Percentiles rank a stretch among this genome's conserved stretches.
phyloP scores from a whole-genome alignment of 2,113 vertebrate genomes.

The Plectropomus leopardus region DNA sequence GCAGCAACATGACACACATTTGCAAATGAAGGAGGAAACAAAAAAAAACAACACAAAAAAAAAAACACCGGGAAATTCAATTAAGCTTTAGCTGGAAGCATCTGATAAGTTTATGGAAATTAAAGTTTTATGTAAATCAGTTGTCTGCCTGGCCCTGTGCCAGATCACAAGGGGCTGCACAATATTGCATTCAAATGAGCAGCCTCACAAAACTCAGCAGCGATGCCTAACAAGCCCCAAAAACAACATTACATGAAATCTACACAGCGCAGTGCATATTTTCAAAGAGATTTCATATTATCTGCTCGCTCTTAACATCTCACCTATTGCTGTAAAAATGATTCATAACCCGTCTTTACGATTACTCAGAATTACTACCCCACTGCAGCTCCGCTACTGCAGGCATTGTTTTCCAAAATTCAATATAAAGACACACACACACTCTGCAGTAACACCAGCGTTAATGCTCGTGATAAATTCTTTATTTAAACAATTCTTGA shows the following conservation, averaged over 20 bases:
- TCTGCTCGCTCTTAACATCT: conserved; percentile 19
- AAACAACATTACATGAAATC: conserved; percentile 45
- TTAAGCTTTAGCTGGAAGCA: conserved; percentile 74
- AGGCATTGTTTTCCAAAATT: not conserved
- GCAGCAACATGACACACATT: conserved; percentile 41
- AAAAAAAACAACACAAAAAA: too few species aligned
- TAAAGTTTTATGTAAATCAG: conserved; percentile 81
- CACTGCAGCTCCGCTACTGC: not conserved
- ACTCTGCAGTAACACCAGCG: conserved; percentile 7
- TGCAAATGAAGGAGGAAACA: conserved; percentile 11
- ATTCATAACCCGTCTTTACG: conserved; percentile 11
- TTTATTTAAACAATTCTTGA: conserved; percentile 55
- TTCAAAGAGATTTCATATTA: not conserved
- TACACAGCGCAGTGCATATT: conserved; percentile 24
- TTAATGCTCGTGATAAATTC: conserved; percentile 20
- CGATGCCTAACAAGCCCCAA: conserved; percentile 49
- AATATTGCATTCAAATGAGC: conserved; percentile 74
- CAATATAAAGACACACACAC: conserved; percentile 1
- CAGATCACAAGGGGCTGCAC: conserved; percentile 59
- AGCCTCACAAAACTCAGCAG: conserved; percentile 47
- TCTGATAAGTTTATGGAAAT: conserved; percentile 82
- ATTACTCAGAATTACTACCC: not conserved
- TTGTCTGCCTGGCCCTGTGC: conserved; percentile 62
- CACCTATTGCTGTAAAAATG: conserved; percentile 12
- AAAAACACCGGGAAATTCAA: conserved; percentile 55